Conservation (phyloP, 2,113 vertebrate species). For the Aegithalos caudatus region DNA sequence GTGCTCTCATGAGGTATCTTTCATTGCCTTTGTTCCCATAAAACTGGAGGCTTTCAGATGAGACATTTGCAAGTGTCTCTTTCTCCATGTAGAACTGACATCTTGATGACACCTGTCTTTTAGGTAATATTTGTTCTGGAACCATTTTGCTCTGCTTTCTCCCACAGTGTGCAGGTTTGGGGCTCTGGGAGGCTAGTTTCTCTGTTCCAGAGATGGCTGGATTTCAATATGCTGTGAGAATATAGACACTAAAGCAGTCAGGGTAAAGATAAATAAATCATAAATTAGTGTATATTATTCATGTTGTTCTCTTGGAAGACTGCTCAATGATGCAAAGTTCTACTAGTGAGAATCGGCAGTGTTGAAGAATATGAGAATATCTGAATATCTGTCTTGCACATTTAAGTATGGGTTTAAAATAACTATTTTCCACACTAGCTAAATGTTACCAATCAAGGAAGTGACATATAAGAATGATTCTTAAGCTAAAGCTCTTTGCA, state of each 20-base stretch:
- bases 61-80: neutral
- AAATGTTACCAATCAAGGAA: neutral
- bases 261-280: neutral
- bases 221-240: neutral
- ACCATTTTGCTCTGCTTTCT: neutral
- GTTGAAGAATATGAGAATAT: neutral
- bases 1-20: neutral
- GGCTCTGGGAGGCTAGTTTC: neutral
- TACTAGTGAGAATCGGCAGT: neutral
- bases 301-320: neutral
- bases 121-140: neutral
- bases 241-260: neutral
- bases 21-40: neutral
- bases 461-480: neutral
- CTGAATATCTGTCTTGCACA: neutral
- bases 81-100: neutral
- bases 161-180: neutral
- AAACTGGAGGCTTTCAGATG: neutral
- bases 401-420: neutral
- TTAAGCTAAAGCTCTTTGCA: neutral
- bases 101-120: neutral
- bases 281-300: neutral
- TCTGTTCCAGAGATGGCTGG: neutral
- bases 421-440: neutral
- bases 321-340: neutral